Conservation (phyloP, 2,113 vertebrate species). For the Oreochromis spilurus region DNA sequence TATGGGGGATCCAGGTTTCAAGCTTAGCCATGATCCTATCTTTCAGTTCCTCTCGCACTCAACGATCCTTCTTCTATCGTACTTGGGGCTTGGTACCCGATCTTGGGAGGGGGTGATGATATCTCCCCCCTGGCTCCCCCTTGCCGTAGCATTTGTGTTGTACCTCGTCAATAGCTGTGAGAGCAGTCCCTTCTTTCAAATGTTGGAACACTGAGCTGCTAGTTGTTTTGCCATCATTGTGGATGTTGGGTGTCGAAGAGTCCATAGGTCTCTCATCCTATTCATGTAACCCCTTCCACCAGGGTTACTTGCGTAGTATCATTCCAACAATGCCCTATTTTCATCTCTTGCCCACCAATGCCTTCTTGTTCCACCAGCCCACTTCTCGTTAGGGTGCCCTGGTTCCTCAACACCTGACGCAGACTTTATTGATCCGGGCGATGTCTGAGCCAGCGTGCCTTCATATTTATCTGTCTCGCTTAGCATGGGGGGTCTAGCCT, state of each 20-base stretch:
- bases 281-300: background rate
- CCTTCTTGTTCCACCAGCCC: too few species aligned
- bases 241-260: background rate
- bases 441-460: too few species aligned
- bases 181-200: accelerated
- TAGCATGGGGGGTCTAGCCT: too few species aligned
- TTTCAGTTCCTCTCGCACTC: background rate
- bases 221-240: background rate
- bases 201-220: background rate
- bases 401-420: too few species aligned
- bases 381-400: too few species aligned
- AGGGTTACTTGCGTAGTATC: background rate
- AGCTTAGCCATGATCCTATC: background rate
- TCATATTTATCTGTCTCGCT: too few species aligned
- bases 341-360: too few species aligned
- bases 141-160: background rate
- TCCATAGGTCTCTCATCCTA: background rate
- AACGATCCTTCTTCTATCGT: background rate
- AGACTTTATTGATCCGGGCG: too few species aligned
- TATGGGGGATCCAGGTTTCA: background rate
- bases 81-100: background rate
- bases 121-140: background rate
- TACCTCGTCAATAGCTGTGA: background rate
- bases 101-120: accelerated
- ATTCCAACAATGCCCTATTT: background rate